Evolutionary conservation across 2,797 vertebrate genomes (phyloP).

Genomic region (Gephyroberyx darwinii): DNA sequence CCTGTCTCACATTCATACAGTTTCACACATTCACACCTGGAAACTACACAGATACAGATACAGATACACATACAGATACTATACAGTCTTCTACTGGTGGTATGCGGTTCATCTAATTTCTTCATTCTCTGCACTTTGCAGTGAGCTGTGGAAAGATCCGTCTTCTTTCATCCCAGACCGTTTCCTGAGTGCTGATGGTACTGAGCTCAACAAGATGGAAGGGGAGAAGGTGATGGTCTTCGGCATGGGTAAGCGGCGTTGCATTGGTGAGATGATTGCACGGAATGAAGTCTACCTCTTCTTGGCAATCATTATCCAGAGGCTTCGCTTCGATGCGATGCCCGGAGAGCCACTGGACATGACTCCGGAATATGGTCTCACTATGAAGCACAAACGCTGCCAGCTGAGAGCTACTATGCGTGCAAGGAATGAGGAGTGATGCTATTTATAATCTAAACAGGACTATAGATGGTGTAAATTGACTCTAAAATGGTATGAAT

Average conservation of each 20-base stretch:
- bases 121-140: constrained; percentile 49
- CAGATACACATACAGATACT: too few species aligned
- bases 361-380: constrained; percentile 90
- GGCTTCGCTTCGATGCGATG: constrained; percentile 79
- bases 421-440: constrained; percentile 49
- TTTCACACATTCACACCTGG: background rate
- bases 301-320: constrained; percentile 88
- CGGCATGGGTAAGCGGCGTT: constrained; percentile 89
- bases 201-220: constrained; percentile 76
- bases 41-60: background rate
- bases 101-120: background rate
- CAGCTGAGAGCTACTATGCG: constrained; percentile 78
- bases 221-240: constrained; percentile 88
- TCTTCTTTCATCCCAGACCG: constrained; percentile 86
- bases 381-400: constrained; percentile 89
- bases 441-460: constrained; percentile 9
- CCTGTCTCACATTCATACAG: too few species aligned
- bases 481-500: constrained; percentile 30
- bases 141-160: constrained; percentile 90
- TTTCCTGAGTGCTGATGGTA: constrained; percentile 82
- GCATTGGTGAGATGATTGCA: constrained; percentile 89
- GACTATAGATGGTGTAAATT: constrained; percentile 18
- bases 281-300: constrained; percentile 91
- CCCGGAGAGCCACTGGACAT: constrained; percentile 82
- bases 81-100: background rate